These are phyloP conservation scores for Tetramorium bicarinatum DNA, from an alignment of 2,888 invertebrate species.

Conservation along the genomic window DNA sequence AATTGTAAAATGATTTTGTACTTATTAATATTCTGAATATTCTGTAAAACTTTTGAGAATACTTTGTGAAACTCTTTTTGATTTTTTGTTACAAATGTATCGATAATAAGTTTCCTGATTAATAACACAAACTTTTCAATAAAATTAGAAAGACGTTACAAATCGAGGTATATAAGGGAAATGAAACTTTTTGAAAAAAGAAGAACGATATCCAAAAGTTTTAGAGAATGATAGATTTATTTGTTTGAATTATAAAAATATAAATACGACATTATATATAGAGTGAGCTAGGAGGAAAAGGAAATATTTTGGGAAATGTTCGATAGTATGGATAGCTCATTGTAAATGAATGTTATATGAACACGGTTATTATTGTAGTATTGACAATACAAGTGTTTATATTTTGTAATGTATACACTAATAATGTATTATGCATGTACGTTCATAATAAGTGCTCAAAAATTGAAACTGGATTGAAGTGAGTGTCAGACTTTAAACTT, in stretches of 20 bases:
- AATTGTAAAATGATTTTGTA: neutral
- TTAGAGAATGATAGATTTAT: neutral
- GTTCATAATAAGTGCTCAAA: no score
- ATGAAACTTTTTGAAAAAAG: neutral
- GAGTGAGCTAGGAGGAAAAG: no score
- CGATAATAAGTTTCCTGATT: neutral
- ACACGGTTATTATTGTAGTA: no score
- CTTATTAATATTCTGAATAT: neutral
- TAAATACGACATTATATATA: neutral
- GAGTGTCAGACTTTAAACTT: no score
- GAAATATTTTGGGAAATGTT: no score
- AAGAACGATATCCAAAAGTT: neutral
- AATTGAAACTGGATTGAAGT: no score
- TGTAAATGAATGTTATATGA: no score
- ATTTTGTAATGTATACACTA: no score
- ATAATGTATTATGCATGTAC: no score
- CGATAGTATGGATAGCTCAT: no score
- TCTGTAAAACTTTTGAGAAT: neutral
- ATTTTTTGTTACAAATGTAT: neutral
- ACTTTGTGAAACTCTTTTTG: neutral
- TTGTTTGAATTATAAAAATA: neutral
- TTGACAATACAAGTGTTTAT: no score
- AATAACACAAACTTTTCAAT: neutral
- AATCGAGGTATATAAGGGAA: neutral
- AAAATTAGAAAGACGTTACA: neutral